These are phyloP conservation scores for Erebia palarica DNA, from an alignment of 2,888 invertebrate species.

Conservation along the genomic window DNA sequence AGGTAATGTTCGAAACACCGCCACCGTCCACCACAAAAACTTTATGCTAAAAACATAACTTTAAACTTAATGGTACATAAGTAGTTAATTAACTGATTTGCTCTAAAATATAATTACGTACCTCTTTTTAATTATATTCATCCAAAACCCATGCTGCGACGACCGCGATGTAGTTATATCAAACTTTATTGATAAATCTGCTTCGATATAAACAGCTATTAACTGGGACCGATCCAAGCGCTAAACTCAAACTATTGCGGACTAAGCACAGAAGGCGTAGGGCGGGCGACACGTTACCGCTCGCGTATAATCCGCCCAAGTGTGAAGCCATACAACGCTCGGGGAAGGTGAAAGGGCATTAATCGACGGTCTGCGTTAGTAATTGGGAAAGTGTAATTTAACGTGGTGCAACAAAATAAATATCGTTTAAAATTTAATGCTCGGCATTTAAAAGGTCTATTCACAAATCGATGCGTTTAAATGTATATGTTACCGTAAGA, in stretches of 20 bases:
- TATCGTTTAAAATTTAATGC: too few species aligned
- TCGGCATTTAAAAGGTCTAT: too few species aligned
- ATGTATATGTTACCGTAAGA: too few species aligned
- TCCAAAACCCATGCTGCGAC: background rate
- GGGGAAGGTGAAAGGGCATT: slow-evolving; percentile 13
- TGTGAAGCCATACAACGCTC: slow-evolving; percentile 29
- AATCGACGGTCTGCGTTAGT: slow-evolving; percentile 4
- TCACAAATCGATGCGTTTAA: too few species aligned
- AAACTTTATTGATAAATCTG: background rate
- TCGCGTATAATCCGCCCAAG: slow-evolving; percentile 22
- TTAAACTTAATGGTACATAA: too few species aligned
- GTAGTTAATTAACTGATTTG: too few species aligned
- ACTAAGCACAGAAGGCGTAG: slow-evolving; percentile 9
- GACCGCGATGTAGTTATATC: background rate
- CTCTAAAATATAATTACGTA: too few species aligned
- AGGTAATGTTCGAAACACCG: too few species aligned
- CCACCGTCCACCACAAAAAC: too few species aligned
- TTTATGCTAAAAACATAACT: too few species aligned
- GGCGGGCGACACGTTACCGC: slow-evolving; percentile 18
- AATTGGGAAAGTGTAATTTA: background rate
- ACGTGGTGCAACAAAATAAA: too few species aligned
- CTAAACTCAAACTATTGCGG: background rate
- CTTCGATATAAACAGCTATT: background rate
- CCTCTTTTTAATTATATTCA: too few species aligned
- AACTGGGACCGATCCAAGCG: background rate